A percentile compares a stretch with the other conserved stretches of the same genome.
Conservation (phyloP, 2,888 invertebrate genomes). For the Eristalinus sepulchralis region DNA sequence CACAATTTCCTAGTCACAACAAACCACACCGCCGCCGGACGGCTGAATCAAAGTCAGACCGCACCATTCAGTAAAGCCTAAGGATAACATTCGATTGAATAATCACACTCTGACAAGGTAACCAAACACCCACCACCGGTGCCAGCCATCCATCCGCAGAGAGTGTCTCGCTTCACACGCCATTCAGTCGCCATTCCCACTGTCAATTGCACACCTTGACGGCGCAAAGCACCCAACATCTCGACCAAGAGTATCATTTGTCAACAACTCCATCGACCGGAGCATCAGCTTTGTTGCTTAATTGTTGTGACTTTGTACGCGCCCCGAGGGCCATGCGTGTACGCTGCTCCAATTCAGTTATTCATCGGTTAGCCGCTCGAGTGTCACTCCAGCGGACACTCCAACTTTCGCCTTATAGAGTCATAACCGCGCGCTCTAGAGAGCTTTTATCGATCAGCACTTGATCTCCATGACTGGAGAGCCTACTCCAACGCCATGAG, state of each 20-base stretch:
- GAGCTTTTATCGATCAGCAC: slow-evolving; percentile 22
- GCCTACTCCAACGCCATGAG: slow-evolving; percentile 13
- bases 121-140: not conserved
- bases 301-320: not conserved
- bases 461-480: slow-evolving; percentile 30
- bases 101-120: not conserved
- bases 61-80: not conserved
- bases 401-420: slow-evolving; percentile 45
- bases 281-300: not conserved
- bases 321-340: not conserved
- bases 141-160: not conserved
- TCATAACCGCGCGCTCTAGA: slow-evolving; percentile 21
- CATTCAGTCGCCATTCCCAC: not conserved
- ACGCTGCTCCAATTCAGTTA: slow-evolving; percentile 45
- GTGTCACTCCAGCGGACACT: not conserved
- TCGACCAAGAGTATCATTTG: not conserved
- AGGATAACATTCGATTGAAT: not conserved
- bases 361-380: slow-evolving; percentile 9
- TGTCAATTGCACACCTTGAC: not conserved
- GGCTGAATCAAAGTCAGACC: not conserved
- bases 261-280: not conserved
- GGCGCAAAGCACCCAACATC: not conserved
- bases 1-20: not conserved
- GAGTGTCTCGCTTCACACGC: not conserved
- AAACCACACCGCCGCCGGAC: not conserved